phyloP scores from a whole-genome alignment of 2,113 vertebrate genomes.

The Psammodynastes pulverulentus region DNA sequence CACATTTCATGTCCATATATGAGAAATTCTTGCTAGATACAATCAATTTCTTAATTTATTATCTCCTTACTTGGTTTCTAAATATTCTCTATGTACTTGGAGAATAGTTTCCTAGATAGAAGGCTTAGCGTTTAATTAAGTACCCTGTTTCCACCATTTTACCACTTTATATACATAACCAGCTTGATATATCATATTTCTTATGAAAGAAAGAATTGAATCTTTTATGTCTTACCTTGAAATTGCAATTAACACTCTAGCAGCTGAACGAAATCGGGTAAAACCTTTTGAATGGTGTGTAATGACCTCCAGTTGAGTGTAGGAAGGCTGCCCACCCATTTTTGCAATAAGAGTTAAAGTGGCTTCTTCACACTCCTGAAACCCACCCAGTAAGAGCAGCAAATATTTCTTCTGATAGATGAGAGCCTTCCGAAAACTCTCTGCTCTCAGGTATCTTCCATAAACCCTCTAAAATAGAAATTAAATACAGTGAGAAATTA shows the following conservation, averaged over 20 bases:
- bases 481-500: constrained; percentile 9
- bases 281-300: constrained; percentile 75
- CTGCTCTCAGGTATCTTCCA: constrained; percentile 88
- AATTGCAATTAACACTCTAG: constrained; percentile 88
- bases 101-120: not conserved
- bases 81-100: not conserved
- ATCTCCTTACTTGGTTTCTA: not conserved
- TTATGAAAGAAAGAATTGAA: not conserved
- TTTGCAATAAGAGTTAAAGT: constrained; percentile 84
- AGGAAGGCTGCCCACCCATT: constrained; percentile 82
- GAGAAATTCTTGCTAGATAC: not conserved
- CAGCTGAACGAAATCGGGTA: constrained; percentile 86
- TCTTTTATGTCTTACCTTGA: constrained; percentile 76
- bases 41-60: not conserved
- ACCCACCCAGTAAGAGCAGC: constrained; percentile 89
- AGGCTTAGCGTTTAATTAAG: not conserved
- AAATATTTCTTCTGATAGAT: constrained; percentile 98
- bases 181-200: not conserved
- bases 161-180: not conserved
- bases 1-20: not conserved
- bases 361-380: constrained; percentile 96
- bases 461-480: constrained; percentile 82
- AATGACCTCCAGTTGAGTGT: constrained; percentile 70
- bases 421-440: constrained; percentile 95
- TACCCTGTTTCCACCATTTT: not conserved